A percentile compares a stretch with the other conserved stretches of the same genome.
These are phyloP conservation scores for Brenthis ino DNA, from an alignment of 2,888 invertebrate genomes.

Conservation along the genomic window DNA sequence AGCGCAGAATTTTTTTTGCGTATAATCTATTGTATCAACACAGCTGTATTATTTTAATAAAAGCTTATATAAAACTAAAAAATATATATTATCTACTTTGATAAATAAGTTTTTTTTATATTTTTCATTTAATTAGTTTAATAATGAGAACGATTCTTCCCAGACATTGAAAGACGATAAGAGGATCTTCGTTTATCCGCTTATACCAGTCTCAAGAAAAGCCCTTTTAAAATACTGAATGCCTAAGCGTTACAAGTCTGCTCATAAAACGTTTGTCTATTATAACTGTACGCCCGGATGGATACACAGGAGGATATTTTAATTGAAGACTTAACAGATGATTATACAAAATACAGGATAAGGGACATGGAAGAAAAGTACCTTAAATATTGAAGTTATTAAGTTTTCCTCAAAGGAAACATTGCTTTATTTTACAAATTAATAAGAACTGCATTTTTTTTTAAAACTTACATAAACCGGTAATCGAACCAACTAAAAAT, in stretches of 20 bases:
- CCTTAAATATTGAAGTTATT: no score
- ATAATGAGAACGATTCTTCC: conserved; percentile 12
- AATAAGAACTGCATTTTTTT: no score
- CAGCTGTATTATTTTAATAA: background rate
- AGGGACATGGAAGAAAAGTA: no score
- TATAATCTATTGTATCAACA: background rate
- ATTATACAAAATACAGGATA: no score
- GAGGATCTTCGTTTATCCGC: conserved; percentile 27
- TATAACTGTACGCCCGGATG: background rate
- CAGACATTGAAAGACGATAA: conserved; percentile 16
- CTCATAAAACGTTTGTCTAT: conserved; percentile 1
- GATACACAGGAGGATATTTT: background rate
- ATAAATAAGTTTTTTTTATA: conserved; percentile 3
- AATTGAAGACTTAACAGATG: no score
- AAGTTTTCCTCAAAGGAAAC: no score
- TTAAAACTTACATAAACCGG: no score
- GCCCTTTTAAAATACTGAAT: conserved; percentile 9
- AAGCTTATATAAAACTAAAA: background rate
- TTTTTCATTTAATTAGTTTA: conserved; percentile 17
- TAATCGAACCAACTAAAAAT: no score
- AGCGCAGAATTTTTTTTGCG: no score
- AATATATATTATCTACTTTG: background rate
- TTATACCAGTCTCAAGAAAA: conserved; percentile 17
- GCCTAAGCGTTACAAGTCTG: background rate
- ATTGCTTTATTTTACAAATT: no score